These are phyloP conservation scores for Elephas maximus DNA, from an alignment of 2,113 vertebrate genomes.

Conservation along the genomic window DNA sequence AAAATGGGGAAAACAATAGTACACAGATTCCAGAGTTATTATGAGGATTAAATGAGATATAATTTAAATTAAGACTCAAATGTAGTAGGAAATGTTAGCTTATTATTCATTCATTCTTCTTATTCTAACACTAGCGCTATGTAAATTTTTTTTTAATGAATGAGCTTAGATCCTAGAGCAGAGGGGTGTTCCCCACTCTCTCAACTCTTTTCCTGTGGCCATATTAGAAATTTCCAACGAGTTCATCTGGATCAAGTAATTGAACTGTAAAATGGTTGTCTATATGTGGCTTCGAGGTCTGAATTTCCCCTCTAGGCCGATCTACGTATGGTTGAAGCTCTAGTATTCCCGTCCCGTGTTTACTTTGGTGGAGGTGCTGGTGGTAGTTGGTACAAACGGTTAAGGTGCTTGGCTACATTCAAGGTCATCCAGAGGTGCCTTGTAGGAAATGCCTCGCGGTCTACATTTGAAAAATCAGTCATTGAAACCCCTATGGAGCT, in stretches of 20 bases:
- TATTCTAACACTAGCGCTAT: slow-evolving; percentile 15
- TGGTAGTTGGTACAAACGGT: no score
- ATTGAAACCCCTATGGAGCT: neutral
- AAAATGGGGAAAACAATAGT: neutral
- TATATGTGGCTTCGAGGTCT: neutral
- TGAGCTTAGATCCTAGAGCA: neutral
- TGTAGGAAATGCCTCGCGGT: neutral
- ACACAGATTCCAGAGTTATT: neutral
- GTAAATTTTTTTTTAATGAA: neutral
- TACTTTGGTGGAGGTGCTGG: no score
- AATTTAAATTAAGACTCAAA: neutral
- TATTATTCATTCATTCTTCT: neutral
- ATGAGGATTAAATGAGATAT: neutral
- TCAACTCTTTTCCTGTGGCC: neutral
- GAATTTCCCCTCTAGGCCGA: neutral
- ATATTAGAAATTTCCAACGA: neutral
- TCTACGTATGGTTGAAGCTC: neutral
- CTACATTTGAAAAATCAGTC: neutral
- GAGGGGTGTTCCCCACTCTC: neutral
- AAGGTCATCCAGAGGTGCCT: neutral
- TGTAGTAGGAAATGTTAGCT: slow-evolving; percentile 2
- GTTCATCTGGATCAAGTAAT: neutral
- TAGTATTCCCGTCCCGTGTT: neutral
- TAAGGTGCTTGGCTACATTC: neutral
- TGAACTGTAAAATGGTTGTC: neutral